phyloP scores from a whole-genome alignment of 1,140 invertebrate species.

The Drosophila littoralis region DNA sequence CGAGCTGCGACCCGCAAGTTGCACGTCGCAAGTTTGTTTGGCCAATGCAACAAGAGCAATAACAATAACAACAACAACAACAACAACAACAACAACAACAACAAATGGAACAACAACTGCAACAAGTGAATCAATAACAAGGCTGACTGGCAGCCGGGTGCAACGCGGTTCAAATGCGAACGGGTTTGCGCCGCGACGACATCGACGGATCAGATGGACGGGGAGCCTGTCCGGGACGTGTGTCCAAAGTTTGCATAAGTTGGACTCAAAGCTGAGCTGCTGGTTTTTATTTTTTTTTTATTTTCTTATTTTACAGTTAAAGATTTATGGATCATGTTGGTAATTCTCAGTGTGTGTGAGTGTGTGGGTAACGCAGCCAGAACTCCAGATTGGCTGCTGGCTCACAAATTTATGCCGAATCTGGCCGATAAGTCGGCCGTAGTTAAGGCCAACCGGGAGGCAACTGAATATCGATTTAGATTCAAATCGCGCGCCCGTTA shows the following conservation, averaged over 20 bases:
- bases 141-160: neutral
- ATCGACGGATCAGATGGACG: slow-evolving; percentile 36
- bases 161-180: slow-evolving; percentile 18
- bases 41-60: slow-evolving; percentile 39
- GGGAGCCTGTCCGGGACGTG: slow-evolving; percentile 39
- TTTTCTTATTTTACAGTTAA: slow-evolving; percentile 65
- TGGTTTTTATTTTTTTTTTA: slow-evolving; percentile 29
- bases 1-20: slow-evolving; percentile 27
- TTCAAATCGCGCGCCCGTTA: slow-evolving; percentile 44
- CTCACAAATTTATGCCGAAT: slow-evolving; percentile 36
- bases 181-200: slow-evolving; percentile 41
- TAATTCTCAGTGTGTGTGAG: slow-evolving; percentile 67
- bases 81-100: neutral
- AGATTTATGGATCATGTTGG: slow-evolving; percentile 76
- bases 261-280: slow-evolving; percentile 22
- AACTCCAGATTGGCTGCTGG: neutral
- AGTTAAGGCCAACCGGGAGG: slow-evolving; percentile 17
- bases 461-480: slow-evolving; percentile 43
- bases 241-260: slow-evolving; percentile 72
- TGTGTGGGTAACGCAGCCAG: slow-evolving; percentile 16
- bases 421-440: slow-evolving; percentile 10
- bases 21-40: slow-evolving; percentile 58
- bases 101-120: slow-evolving; percentile 1
- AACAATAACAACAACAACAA: slow-evolving; percentile 3
- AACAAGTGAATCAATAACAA: slow-evolving; percentile 53